These are phyloP conservation scores for Myzus persicae DNA, from an alignment of 1,140 invertebrate genomes.

Conservation along the genomic window DNA sequence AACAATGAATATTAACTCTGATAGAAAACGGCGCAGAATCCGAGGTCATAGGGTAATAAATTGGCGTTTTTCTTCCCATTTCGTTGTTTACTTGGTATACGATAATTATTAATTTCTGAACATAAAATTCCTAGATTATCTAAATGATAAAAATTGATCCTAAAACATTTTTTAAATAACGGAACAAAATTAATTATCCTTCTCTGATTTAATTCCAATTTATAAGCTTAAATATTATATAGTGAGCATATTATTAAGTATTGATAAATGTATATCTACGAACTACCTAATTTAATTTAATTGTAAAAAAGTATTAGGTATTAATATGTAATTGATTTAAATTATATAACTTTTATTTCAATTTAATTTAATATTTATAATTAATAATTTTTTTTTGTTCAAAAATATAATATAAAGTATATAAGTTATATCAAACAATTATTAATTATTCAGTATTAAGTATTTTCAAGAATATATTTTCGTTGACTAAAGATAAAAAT, in stretches of 20 bases:
- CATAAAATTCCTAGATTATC: neutral
- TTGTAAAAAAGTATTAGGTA: neutral
- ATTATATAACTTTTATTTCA: neutral
- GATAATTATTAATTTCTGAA: neutral
- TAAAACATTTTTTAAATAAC: neutral
- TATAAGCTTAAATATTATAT: neutral
- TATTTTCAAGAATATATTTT: neutral
- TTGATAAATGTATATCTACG: neutral
- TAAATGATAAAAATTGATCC: neutral
- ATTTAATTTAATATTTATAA: neutral
- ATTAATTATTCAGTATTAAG: neutral
- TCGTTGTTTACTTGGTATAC: neutral
- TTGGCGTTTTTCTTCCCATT: neutral
- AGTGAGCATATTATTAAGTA: neutral
- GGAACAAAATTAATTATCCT: neutral
- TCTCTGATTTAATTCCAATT: neutral
- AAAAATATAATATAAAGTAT: neutral
- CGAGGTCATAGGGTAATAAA: neutral
- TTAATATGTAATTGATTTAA: neutral
- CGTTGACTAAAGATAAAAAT: neutral
- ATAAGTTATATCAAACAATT: neutral
- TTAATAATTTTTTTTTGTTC: neutral
- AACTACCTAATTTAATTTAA: neutral
- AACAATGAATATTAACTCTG: neutral
- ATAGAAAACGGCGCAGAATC: neutral